Base-by-base conservation (phyloP, 2,113 vertebrate species). In the Cebidichthys violaceus region DNA sequence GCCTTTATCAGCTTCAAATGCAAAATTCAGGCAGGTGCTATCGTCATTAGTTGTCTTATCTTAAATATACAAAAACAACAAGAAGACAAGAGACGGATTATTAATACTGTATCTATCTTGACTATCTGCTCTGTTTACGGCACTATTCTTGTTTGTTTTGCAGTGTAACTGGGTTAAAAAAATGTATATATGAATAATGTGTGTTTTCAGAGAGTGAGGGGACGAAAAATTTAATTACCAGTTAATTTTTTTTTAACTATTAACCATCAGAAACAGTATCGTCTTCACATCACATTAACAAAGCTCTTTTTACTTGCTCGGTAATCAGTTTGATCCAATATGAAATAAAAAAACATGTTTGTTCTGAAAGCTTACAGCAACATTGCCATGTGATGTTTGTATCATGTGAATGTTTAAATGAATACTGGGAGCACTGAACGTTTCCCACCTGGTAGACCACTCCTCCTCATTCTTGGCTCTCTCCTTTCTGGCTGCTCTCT, bases 371-470 rank as follows among this genome's bases (percentile, higher is more conserved):
- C 37, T 67, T 10, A 24, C 22, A 64, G 13, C 39, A 67, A 31
- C 2, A 31, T 11, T 20, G 66, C 29, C 7, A 45, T 29, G 15
- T 45, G 43, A 2, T 41, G 64, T 29, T 47, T 68, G 65, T 47
- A 68, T 8, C 17, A 45, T 11, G 41, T 20, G 15, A 20, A 29
- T 20, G 15, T 29, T 13, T 20, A 20, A 33, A 2, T 10, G 14
- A 41, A n/a, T 41, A 31, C 43, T 5, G 9, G 33, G 20, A 39
- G 22, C 62, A 47, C 11, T 70, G 9, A 33, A 15, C 15, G 35
- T 60, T 71, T 70, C 72, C 93, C 92, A 99, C 98, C 97, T 95
- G 7, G 97, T 98, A 62, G 92, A 93, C 98, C 98, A 99, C 80
- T 98, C 97, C 2, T 95, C 93, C n/a, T 95, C 95, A 0, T 88